phyloP scores from a whole-genome alignment of 1,140 invertebrate genomes.

The Bicyclus anynana region DNA sequence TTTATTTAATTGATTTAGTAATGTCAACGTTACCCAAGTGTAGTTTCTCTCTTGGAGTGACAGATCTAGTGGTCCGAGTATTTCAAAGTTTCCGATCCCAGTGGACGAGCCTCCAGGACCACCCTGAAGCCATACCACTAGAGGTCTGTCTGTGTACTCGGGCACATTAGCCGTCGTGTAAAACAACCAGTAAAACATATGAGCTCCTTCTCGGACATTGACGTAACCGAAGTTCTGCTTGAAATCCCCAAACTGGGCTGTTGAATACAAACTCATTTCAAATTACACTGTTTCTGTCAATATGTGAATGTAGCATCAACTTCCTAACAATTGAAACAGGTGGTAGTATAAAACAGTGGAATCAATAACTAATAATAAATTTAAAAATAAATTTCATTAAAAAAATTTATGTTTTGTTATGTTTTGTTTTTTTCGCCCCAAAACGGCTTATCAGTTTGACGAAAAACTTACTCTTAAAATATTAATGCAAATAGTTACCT shows the following conservation, averaged over 20 bases:
- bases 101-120: constrained; percentile 87
- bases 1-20: no score
- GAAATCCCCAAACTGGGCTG: constrained; percentile 59
- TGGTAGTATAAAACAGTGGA: no score
- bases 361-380: no score
- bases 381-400: no score
- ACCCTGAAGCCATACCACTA: constrained; percentile 89
- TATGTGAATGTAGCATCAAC: no score
- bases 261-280: background rate
- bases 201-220: constrained; percentile 82
- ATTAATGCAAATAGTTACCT: no score
- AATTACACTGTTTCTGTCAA: no score
- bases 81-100: constrained; percentile 87
- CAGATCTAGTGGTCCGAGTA: constrained; percentile 84
- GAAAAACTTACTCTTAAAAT: no score
- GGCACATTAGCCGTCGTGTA: constrained; percentile 81
- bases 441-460: no score
- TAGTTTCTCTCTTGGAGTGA: constrained; percentile 81
- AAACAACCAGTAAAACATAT: constrained; percentile 92
- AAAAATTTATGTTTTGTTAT: no score
- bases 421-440: no score
- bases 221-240: constrained; percentile 67
- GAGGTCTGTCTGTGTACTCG: constrained; percentile 79
- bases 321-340: no score
- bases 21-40: constrained; percentile 81